phyloP scores from a whole-genome alignment of 2,113 vertebrate species.

The Gavialis gangeticus region DNA sequence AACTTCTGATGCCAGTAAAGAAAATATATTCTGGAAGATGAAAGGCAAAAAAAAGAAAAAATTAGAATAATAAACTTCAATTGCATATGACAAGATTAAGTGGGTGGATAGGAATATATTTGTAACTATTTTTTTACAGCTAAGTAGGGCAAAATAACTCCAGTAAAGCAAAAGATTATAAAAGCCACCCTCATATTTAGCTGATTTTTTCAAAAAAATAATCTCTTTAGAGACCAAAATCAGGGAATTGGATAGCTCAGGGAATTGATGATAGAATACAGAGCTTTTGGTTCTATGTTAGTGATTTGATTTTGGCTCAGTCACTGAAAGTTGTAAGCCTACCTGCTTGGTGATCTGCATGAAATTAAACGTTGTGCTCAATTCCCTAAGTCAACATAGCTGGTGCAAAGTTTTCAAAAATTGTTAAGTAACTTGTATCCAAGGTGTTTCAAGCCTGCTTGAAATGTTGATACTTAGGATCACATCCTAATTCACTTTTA shows the following conservation, averaged over 20 bases:
- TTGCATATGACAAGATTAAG: constrained; percentile 50
- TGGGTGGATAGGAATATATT: constrained; percentile 41
- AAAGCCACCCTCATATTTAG: constrained; percentile 3
- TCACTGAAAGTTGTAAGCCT: background rate
- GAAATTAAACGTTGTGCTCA: background rate
- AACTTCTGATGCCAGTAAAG: constrained; percentile 19
- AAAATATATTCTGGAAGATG: constrained; percentile 39
- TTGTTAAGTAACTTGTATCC: background rate
- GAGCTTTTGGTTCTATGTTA: background rate
- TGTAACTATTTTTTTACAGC: constrained; percentile 38
- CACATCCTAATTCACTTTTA: no score
- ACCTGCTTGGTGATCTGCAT: background rate
- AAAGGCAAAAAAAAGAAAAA: constrained; percentile 44
- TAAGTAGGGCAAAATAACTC: constrained; percentile 23
- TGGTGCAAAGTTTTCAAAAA: background rate
- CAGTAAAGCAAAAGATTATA: constrained; percentile 25
- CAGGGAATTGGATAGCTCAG: background rate
- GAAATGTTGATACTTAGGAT: no score
- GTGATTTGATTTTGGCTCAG: background rate
- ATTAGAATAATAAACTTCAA: constrained; percentile 38
- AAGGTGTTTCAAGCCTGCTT: no score
- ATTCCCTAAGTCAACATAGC: background rate
- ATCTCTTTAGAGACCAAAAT: constrained; percentile 22
- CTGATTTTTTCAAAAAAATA: background rate
- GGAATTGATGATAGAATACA: background rate